phyloP scores from a whole-genome alignment of 2,113 vertebrate genomes.

The Psettodes erumei region DNA sequence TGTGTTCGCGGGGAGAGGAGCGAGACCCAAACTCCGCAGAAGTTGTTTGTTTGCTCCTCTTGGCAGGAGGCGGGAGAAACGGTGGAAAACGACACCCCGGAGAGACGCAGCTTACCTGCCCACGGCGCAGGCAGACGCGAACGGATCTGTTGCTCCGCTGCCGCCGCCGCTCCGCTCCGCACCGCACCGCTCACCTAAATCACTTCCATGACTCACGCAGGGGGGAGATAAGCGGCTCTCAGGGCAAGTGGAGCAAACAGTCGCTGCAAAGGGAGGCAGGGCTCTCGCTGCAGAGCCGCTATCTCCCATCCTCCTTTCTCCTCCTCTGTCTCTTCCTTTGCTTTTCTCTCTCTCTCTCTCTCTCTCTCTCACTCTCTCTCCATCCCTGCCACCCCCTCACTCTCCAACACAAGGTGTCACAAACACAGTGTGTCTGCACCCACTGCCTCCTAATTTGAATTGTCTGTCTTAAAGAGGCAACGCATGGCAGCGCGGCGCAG shows the following conservation, averaged over 20 bases:
- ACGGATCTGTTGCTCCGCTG: slow-evolving; percentile 34
- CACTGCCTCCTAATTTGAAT: slow-evolving; percentile 45
- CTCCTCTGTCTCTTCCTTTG: slow-evolving; percentile 49
- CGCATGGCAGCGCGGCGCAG: slow-evolving; percentile 33
- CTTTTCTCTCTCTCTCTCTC: slow-evolving; percentile 40
- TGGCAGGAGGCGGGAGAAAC: background rate
- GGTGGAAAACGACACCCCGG: background rate
- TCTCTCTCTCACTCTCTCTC: slow-evolving; percentile 34
- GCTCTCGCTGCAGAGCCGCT: slow-evolving; percentile 59
- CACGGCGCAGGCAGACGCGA: slow-evolving; percentile 11
- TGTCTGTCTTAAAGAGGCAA: slow-evolving; percentile 64
- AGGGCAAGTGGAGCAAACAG: slow-evolving; percentile 60
- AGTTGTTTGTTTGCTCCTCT: slow-evolving; percentile 59
- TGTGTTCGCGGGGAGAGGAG: background rate
- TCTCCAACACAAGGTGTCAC: slow-evolving; percentile 72
- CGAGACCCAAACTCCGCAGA: slow-evolving; percentile 60
- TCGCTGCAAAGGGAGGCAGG: slow-evolving; percentile 46
- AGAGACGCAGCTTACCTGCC: slow-evolving; percentile 60
- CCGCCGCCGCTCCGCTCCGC: slow-evolving; percentile 31
- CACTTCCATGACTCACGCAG: slow-evolving; percentile 71
- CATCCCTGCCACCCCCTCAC: slow-evolving; percentile 53
- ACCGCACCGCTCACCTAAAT: slow-evolving; percentile 59
- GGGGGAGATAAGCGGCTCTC: slow-evolving; percentile 48
- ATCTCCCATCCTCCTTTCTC: slow-evolving; percentile 59
- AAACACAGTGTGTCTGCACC: slow-evolving; percentile 64